Evolutionary conservation across 2,113 vertebrate species (phyloP).

Genomic region (Pleuronectes platessa): DNA sequence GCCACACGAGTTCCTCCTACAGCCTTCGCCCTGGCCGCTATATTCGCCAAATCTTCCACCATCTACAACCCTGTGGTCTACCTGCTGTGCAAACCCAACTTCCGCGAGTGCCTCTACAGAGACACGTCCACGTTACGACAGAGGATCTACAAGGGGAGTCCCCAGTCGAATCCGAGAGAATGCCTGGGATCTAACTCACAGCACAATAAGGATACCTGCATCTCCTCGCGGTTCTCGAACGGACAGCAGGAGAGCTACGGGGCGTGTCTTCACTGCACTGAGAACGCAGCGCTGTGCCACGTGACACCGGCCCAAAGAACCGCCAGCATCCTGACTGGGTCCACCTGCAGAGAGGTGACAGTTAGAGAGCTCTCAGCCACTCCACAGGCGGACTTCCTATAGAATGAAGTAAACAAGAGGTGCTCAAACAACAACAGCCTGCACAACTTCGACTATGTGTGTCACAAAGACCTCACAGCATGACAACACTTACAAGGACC

Average conservation of each 20-base stretch:
- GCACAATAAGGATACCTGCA: constrained; percentile 58
- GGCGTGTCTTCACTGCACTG: constrained; percentile 62
- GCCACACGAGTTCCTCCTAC: constrained; percentile 74
- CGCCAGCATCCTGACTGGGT: constrained; percentile 68
- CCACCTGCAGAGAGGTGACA: constrained; percentile 71
- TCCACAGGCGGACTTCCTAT: constrained; percentile 72
- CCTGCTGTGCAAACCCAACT: constrained; percentile 87
- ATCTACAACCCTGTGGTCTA: constrained; percentile 87
- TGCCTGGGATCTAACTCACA: constrained; percentile 34
- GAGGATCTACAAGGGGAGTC: constrained; percentile 69
- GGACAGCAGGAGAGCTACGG: constrained; percentile 73
- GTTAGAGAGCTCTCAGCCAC: constrained; percentile 67
- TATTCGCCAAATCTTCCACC: constrained; percentile 86
- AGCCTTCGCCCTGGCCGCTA: constrained; percentile 81
- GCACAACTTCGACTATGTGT: not conserved
- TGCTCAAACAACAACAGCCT: constrained; percentile 7
- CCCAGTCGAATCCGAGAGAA: constrained; percentile 33
- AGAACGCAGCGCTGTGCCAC: constrained; percentile 33
- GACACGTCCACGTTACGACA: constrained; percentile 68
- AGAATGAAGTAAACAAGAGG: constrained; percentile 34
- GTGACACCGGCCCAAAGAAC: constrained; percentile 64
- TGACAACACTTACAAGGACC: constrained; percentile 4
- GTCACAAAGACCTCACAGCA: not conserved
- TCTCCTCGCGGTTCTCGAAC: constrained; percentile 68
- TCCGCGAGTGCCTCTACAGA: constrained; percentile 79